Evolutionary conservation across 2,797 vertebrate species (phyloP), one percentile per base, ranked within the genome.

Genomic region (Sebastes trivittatus): DNA sequence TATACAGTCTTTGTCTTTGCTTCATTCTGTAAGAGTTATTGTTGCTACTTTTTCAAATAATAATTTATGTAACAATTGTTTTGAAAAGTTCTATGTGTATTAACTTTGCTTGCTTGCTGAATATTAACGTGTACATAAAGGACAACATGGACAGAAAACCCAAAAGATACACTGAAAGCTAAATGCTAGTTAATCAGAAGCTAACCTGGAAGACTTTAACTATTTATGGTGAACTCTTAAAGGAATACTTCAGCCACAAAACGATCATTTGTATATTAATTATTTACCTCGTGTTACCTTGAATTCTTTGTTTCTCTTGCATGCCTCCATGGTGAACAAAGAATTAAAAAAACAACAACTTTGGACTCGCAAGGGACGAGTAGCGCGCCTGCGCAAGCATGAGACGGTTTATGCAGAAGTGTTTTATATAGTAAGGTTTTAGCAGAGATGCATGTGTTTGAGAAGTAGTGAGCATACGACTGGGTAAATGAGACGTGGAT

Each of bases 391-490:
- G 36, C 36, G 13, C 38, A 38, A 38, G 38, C 38, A 6, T 38
- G 13, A 38, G 38, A 38, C 13, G 13, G 38, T 38, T 38, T 38
- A 38, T 38, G 38, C 38, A 38, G 38, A 38, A 38, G 38, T 14
- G 38, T 2, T 2, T 38, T 38, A 13, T 38, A 38, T 38, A 38
- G 11, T 38, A 38, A 16, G 38, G 13, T 42, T 42, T 42, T 42
- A 42, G 38, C 14, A 16, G 1, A 42, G 6, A 16, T 42, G 38
- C 14, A 16, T 42, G 38, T 16, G 0, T 42, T 42, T 42, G 6
- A 0, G 38, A 42, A 42, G 0, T 0, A 16, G 6, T 42, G 38
- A 16, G 38, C 38, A 14, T 42, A 16, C 2, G 14, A 16, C 38
- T 42, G 38, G 38, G 0, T 42, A 42, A 42, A 42, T 3, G 38